Evolutionary conservation across 1,140 invertebrate genomes (phyloP).

Genomic region (Leucophenga varia): DNA sequence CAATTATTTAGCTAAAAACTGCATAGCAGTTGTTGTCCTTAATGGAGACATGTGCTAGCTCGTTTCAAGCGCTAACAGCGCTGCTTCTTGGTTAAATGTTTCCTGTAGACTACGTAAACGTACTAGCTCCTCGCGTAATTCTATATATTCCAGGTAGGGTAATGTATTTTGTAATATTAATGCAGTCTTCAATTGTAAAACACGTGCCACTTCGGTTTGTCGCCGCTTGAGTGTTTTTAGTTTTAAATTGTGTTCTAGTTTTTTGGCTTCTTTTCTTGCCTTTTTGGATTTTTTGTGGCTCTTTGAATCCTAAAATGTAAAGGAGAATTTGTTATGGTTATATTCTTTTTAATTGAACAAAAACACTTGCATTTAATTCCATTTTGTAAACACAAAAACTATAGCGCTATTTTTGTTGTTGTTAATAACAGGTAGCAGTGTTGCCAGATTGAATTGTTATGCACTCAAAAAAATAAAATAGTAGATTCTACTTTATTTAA

Average conservation of each 20-base stretch:
- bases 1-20: not conserved
- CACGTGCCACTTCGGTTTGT: conserved; percentile 35
- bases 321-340: no score
- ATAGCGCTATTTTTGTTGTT: no score
- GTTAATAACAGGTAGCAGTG: no score
- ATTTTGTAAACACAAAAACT: no score
- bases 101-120: conserved; percentile 30
- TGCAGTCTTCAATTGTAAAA: conserved; percentile 33
- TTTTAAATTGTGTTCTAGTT: conserved; percentile 24
- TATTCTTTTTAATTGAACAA: no score
- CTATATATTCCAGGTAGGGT: conserved; percentile 43
- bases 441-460: no score
- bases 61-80: conserved; percentile 31
- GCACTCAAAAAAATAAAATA: no score
- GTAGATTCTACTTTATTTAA: no score
- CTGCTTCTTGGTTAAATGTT: conserved; percentile 22
- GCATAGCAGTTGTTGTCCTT: conserved; percentile 25
- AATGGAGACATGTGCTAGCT: no score
- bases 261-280: conserved; percentile 15
- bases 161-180: conserved; percentile 34
- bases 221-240: conserved; percentile 24
- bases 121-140: conserved; percentile 32
- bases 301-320: no score
- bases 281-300: conserved; percentile 16
- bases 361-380: no score